Evolutionary conservation across 2,797 vertebrate genomes (phyloP).

Genomic region (Bufotes viridis): DNA sequence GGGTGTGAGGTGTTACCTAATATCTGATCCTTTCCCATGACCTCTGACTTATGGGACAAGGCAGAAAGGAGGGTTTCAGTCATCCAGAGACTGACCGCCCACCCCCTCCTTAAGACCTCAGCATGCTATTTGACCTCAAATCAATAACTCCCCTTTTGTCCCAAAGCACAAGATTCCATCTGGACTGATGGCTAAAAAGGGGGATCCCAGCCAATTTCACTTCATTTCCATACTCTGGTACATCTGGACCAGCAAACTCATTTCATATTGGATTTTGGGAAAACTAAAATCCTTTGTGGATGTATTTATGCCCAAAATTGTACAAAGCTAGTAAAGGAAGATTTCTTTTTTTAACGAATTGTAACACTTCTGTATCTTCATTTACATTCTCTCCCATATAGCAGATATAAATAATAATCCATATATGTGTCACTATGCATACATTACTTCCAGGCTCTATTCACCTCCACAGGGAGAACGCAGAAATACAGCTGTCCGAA

Average conservation of each 20-base stretch:
- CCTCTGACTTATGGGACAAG: conserved; percentile 60
- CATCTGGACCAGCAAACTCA: conserved; percentile 13
- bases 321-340: neutral
- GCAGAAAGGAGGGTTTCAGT: conserved; percentile 56
- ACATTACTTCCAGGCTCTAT: neutral
- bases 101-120: conserved; percentile 55
- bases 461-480: neutral
- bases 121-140: conserved; percentile 57
- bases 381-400: neutral
- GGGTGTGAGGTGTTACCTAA: conserved; percentile 57
- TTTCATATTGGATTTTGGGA: conserved; percentile 5
- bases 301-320: neutral
- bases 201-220: conserved; percentile 2
- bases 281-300: neutral
- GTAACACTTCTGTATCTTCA: neutral
- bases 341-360: neutral
- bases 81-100: conserved; percentile 44
- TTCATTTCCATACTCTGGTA: conserved; percentile 27
- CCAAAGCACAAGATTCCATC: conserved; percentile 50
- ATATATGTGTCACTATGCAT: neutral
- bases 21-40: conserved; percentile 62
- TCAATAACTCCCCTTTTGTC: conserved; percentile 60
- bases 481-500: neutral
- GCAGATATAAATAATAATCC: neutral
- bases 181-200: conserved; percentile 34